phyloP scores from a whole-genome alignment of 2,113 vertebrate species.

The Ornithorhynchus anatinus region DNA sequence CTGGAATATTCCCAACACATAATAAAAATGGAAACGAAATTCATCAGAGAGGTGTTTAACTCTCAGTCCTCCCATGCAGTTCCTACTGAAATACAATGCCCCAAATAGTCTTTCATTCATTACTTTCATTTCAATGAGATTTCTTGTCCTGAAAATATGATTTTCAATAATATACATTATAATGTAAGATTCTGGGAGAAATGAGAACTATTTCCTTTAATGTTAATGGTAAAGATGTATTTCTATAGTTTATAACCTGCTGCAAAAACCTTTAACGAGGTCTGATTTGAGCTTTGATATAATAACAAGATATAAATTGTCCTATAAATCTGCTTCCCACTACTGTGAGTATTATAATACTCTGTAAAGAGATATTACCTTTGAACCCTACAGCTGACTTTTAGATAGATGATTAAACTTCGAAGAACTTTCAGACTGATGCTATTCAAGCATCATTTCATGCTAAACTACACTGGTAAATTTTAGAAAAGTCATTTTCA shows the following conservation, averaged over 20 bases:
- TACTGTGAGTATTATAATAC: not conserved
- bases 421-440: not conserved
- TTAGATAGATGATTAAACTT: constrained; percentile 14
- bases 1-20: not conserved
- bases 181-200: not conserved
- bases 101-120: not conserved
- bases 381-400: not conserved
- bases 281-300: constrained; percentile 14
- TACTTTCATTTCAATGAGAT: not conserved
- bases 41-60: not conserved
- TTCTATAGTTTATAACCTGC: not conserved
- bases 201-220: constrained; percentile 1
- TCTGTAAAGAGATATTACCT: not conserved
- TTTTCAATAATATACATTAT: not conserved
- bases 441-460: not conserved
- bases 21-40: not conserved
- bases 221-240: not conserved
- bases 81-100: not conserved
- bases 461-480: not conserved
- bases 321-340: not conserved
- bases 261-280: constrained; percentile 33
- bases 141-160: not conserved
- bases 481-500: constrained; percentile 5
- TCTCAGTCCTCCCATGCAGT: not conserved
- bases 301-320: not conserved